Conservation (phyloP, 2,888 invertebrate genomes). For the Caenorhabditis wallacei region DNA sequence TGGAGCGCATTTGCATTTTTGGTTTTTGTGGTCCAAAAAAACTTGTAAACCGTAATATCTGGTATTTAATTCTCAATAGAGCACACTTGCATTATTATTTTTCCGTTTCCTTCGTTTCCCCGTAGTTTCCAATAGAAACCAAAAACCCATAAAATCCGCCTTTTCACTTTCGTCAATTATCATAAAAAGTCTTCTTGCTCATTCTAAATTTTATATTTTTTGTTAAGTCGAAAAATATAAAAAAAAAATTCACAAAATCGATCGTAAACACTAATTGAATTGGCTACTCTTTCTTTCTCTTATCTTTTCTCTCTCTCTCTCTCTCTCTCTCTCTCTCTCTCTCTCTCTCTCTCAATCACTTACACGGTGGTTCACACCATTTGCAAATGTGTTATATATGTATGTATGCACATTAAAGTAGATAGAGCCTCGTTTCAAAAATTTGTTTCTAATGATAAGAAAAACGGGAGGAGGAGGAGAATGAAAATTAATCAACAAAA, state of each 20-base stretch:
- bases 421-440: no score
- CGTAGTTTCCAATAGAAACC: background rate
- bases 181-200: conserved; percentile 41
- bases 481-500: no score
- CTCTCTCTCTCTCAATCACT: conserved; percentile 9
- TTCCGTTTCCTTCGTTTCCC: background rate
- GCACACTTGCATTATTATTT: conserved; percentile 1
- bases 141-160: no score
- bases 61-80: background rate
- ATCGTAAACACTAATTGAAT: conserved; percentile 43
- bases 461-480: no score
- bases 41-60: background rate
- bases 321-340: background rate
- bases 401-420: no score
- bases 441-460: no score
- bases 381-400: no score
- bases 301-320: conserved; percentile 23
- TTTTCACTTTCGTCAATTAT: conserved; percentile 30
- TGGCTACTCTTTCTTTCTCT: no score
- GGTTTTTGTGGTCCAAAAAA: no score
- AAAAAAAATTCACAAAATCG: no score
- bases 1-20: background rate
- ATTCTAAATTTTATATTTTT: background rate
- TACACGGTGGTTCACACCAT: conserved; percentile 60
- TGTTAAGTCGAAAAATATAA: no score